Evolutionary conservation across 2,797 vertebrate species (phyloP).

Genomic region (Columba guinea): DNA sequence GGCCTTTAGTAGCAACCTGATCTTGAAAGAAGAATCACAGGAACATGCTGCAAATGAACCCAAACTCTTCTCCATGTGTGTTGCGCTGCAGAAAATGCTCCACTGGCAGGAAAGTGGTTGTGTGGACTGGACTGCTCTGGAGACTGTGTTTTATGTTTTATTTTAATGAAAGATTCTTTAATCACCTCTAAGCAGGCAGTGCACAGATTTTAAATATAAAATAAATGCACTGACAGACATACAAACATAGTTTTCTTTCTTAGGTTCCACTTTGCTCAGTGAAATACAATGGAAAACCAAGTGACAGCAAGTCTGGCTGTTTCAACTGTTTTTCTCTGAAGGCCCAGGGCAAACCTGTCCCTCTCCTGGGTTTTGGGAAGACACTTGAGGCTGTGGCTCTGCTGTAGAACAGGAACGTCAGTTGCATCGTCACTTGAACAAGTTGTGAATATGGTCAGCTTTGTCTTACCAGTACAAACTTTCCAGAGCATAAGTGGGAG

Average conservation of each 20-base stretch:
- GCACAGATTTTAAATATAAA: background rate
- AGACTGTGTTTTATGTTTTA: background rate
- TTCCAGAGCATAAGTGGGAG: background rate
- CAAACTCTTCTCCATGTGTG: background rate
- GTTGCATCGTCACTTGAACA: background rate
- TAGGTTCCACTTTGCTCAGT: background rate
- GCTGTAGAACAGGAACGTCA: too few species aligned
- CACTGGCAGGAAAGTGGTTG: background rate
- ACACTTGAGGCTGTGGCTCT: background rate
- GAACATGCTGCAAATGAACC: background rate
- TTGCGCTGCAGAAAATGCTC: background rate
- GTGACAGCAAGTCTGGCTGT: background rate
- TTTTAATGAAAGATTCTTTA: background rate
- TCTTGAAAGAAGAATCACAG: background rate
- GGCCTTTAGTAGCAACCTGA: background rate
- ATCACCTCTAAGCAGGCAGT: background rate
- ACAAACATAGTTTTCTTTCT: rapidly evolving
- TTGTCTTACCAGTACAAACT: background rate
- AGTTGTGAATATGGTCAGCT: background rate
- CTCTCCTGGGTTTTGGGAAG: background rate
- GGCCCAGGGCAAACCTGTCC: background rate
- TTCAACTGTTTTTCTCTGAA: background rate
- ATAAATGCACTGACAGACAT: background rate
- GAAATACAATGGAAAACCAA: background rate
- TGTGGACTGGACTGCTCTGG: background rate